Conservation (phyloP, 1,140 invertebrate genomes). For the Pseudomyrmex cubaensis region DNA sequence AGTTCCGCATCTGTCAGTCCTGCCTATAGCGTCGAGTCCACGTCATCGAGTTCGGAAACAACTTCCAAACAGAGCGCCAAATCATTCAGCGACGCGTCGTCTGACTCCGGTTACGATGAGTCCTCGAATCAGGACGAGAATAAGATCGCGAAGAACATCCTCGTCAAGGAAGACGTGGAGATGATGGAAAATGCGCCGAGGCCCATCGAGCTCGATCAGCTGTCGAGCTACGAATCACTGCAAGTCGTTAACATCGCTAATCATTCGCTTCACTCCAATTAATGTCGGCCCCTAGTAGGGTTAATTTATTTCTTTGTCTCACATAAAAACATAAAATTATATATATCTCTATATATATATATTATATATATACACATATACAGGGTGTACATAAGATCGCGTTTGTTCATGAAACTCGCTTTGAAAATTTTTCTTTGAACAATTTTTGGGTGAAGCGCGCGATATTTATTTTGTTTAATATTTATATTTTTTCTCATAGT, state of each 20-base stretch:
- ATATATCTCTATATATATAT: slow-evolving; percentile 68
- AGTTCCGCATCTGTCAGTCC: slow-evolving; percentile 82
- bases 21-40: slow-evolving; percentile 80
- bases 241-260: slow-evolving; percentile 82
- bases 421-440: slow-evolving; percentile 1
- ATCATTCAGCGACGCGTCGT: slow-evolving; percentile 87
- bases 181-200: slow-evolving; percentile 62
- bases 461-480: too few species aligned
- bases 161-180: slow-evolving; percentile 76
- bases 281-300: slow-evolving; percentile 81
- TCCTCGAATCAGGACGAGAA: slow-evolving; percentile 86
- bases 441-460: not conserved
- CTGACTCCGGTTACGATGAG: slow-evolving; percentile 88
- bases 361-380: slow-evolving; percentile 59
- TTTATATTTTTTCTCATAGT: not conserved
- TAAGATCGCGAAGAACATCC: slow-evolving; percentile 39
- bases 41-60: slow-evolving; percentile 66
- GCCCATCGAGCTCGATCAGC: slow-evolving; percentile 77
- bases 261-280: slow-evolving; percentile 83
- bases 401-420: not conserved
- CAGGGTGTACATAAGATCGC: slow-evolving; percentile 8
- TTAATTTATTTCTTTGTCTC: slow-evolving; percentile 83
- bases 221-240: slow-evolving; percentile 78
- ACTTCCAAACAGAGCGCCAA: slow-evolving; percentile 78
- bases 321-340: slow-evolving; percentile 67